Evolutionary conservation across 2,113 vertebrate genomes (phyloP).

Genomic region (Serilophus lunatus): DNA sequence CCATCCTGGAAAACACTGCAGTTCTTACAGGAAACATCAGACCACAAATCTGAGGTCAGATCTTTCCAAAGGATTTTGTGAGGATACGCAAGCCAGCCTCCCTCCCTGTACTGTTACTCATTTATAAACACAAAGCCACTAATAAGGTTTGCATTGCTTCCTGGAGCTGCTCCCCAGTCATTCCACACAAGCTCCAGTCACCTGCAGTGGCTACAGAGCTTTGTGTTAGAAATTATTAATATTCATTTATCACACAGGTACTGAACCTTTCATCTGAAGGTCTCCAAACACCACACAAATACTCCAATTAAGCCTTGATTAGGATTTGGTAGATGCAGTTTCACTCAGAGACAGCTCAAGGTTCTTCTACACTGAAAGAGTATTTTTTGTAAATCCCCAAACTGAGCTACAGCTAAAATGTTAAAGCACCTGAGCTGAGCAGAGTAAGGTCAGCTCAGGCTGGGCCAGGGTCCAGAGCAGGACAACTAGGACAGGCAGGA

Average conservation of each 20-base stretch:
- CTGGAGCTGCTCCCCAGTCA: neutral
- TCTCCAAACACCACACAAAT: conserved; percentile 13
- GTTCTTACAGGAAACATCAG: neutral
- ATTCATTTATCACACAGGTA: neutral
- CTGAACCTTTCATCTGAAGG: neutral
- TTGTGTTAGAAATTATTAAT: neutral
- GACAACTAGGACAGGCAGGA: neutral
- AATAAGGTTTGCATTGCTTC: neutral
- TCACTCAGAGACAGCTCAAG: neutral
- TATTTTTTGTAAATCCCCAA: neutral
- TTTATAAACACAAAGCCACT: neutral
- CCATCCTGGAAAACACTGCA: neutral
- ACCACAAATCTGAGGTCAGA: neutral
- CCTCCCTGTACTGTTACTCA: neutral
- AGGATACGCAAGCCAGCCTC: neutral
- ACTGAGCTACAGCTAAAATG: neutral
- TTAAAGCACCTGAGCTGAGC: neutral
- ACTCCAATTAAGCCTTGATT: neutral
- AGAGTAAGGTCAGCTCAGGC: neutral
- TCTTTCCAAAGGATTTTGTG: neutral
- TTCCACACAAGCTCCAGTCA: neutral
- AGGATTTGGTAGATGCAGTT: neutral
- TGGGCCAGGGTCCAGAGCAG: neutral
- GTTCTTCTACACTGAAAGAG: neutral
- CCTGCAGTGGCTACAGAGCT: neutral